Base-by-base conservation (phyloP, 1,140 invertebrate genomes). In the Choristoneura fumiferana region DNA sequence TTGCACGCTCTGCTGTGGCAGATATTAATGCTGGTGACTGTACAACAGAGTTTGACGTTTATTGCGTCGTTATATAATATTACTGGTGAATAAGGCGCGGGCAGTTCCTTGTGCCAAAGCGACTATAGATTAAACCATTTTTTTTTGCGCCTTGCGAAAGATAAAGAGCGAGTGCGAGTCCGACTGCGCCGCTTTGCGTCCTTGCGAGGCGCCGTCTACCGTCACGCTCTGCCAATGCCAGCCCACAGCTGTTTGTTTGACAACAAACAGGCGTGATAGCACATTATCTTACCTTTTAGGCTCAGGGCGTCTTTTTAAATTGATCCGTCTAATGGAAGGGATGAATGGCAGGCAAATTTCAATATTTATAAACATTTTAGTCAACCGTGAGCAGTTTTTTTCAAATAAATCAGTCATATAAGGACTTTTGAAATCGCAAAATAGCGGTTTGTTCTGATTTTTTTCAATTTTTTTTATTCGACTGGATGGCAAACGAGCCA, bases 221-320 rank as follows among this genome's bases (percentile, higher is more conserved):
- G 69, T 71, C 71, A 76, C 65, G 73, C 76, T 65, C 54, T 63
- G 60, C 45, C 65, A 62, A 56, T 63, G 60, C 43, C 65, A 63
- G 54, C 60, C 61, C 35, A 62, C 65, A 72, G 62, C 67, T 68
- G 71, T 71, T 74, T 76, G 69, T 78, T 76, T 76, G 67, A 74
- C 66, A 76, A 76, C 73, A 76, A 76, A 68, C 69, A 36, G 10
- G 12, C 43, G n/a, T 49, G 43, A 49, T 49, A 49, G 13, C 17
- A 45, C 40, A 45, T 45, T 22, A 37, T 37, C 35, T 37, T 37
- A 45, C 40, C 40, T 45, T 18, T 22, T 45, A 22, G 10, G 18
- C 2, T 18, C 17, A 18, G 15, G 39, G 40, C 22, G 6, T 45
- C 5, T 40, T 40, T 40, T 10, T n/a, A n/a, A 10, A 45, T 9